These are phyloP conservation scores for Steinernema carpocapsae DNA, from an alignment of 2,888 invertebrate species.

Conservation along the genomic window DNA sequence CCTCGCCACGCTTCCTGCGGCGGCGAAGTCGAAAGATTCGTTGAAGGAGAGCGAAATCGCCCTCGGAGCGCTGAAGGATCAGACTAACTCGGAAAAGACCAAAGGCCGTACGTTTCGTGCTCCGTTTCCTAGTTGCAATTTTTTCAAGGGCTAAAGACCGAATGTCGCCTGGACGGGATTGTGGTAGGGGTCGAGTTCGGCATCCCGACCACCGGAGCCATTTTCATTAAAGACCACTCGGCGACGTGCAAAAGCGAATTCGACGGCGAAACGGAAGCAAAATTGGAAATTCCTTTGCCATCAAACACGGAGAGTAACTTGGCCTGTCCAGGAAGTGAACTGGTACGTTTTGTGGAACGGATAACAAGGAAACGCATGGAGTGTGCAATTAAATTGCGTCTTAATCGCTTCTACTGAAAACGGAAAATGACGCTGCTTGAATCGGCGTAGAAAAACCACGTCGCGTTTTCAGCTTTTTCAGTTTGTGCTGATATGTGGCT, in stretches of 20 bases:
- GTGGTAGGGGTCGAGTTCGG: slow-evolving; percentile 56
- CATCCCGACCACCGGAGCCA: slow-evolving; percentile 57
- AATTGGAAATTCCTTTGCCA: slow-evolving; percentile 63
- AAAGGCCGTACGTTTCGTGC: slow-evolving; percentile 37
- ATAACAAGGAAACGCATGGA: neutral
- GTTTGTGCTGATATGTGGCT: too few relatives aligned
- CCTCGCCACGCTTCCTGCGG: slow-evolving; percentile 13
- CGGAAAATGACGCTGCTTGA: too few relatives aligned
- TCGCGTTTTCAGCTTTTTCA: too few relatives aligned
- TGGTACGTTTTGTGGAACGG: slow-evolving; percentile 45
- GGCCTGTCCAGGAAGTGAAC: slow-evolving; percentile 60
- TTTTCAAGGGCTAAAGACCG: slow-evolving; percentile 56
- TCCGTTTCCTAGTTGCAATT: neutral
- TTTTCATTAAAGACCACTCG: slow-evolving; percentile 62
- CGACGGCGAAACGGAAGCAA: slow-evolving; percentile 48
- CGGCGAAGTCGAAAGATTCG: slow-evolving; percentile 29
- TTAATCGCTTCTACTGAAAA: too few relatives aligned
- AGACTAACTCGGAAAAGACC: slow-evolving; percentile 36
- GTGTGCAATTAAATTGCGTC: neutral
- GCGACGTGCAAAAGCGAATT: slow-evolving; percentile 46
- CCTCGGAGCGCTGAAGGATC: neutral
- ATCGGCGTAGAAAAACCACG: too few relatives aligned
- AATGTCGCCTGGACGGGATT: slow-evolving; percentile 64
- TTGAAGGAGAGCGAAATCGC: slow-evolving; percentile 9
- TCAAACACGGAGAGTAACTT: slow-evolving; percentile 54